Percentiles rank a stretch among this genome's conserved stretches.
Conservation (phyloP, 2,888 invertebrate species). For the Psylliodes chrysocephalus region DNA sequence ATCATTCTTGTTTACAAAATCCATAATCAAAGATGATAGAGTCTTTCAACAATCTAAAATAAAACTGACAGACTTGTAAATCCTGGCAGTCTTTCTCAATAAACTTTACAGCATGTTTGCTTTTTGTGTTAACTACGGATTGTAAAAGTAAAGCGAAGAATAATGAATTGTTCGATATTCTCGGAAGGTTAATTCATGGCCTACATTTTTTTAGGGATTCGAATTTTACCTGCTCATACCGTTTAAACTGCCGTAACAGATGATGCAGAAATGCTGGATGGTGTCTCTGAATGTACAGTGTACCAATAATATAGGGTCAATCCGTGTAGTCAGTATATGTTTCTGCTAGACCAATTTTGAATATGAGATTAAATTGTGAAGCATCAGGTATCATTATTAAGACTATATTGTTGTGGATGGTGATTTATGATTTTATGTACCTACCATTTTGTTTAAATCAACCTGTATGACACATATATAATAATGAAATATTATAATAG, state of each 20-base stretch:
- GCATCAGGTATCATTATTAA: slow-evolving; percentile 21
- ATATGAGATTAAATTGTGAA: slow-evolving; percentile 5
- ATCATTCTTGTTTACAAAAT: slow-evolving; percentile 21
- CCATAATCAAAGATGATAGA: slow-evolving; percentile 25
- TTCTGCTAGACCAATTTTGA: slow-evolving; percentile 22
- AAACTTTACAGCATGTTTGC: slow-evolving; percentile 43
- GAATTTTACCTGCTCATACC: slow-evolving; percentile 40
- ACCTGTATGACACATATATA: not conserved
- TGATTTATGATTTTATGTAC: not conserved
- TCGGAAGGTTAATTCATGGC: slow-evolving; percentile 49
- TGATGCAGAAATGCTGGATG: slow-evolving; percentile 31
- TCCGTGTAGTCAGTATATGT: not conserved
- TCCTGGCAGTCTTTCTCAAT: slow-evolving; percentile 29
- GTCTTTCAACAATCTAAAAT: slow-evolving; percentile 20
- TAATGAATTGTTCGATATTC: slow-evolving; percentile 50
- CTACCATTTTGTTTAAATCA: not conserved
- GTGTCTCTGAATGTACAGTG: slow-evolving; percentile 5
- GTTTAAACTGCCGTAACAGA: slow-evolving; percentile 39
- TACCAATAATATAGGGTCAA: slow-evolving; percentile 5
- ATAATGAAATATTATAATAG: not conserved
- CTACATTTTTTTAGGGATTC: slow-evolving; percentile 51
- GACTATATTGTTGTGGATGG: not conserved
- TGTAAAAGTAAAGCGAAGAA: slow-evolving; percentile 42
- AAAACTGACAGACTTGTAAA: slow-evolving; percentile 36
- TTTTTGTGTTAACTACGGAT: slow-evolving; percentile 32